Evolutionary conservation across 1,140 invertebrate species (phyloP), one percentile per base, ranked within the genome.

Genomic region (Hylaeus volcanicus): DNA sequence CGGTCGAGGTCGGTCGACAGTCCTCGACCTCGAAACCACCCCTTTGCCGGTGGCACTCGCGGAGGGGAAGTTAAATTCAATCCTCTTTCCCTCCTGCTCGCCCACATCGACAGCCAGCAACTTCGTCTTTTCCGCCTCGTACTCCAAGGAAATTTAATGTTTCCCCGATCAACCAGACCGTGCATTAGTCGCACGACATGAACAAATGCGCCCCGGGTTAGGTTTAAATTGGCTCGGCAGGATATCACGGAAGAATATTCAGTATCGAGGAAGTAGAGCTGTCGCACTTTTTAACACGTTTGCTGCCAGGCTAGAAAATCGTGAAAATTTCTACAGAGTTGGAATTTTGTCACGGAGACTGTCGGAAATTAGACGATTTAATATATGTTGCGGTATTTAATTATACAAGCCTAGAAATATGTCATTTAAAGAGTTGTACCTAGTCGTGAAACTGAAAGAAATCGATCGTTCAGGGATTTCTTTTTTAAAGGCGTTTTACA

Each of bases 1-100:
- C 86, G 84, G 84, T 43, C 74, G 55, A 88, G 83, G 86, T 86
- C 86, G 88, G 83, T 86, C 88, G 89, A 86, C 84, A 86, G 84
- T 78, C 85, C 80, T 84, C 80, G 84, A 85, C 86, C 86, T 86
- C 86, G 81, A 87, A 87, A 87, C 74, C 74, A 79, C 70, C 84
- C 77, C 85, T 69, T 72, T 55, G 65, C 58, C 48, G 69, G 55
- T 43, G 74, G 56, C 39, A 72, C 39, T 84, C 77, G 61, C 68
- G 66, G 81, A 72, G 75, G 65, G 84, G 75, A 69, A 78, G 80
- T 58, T 84, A 85, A 86, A 86, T 86, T 86, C 80, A 85, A 86
- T 86, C 86, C 77, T 76, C 81, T 85, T 85, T 72, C 73, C 77
- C 83, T 81, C 74, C 81, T 88, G 61, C 72, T 76, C 65, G 43